phyloP scores from a whole-genome alignment of 2,888 invertebrate genomes.

The Phyto melanocephala region DNA sequence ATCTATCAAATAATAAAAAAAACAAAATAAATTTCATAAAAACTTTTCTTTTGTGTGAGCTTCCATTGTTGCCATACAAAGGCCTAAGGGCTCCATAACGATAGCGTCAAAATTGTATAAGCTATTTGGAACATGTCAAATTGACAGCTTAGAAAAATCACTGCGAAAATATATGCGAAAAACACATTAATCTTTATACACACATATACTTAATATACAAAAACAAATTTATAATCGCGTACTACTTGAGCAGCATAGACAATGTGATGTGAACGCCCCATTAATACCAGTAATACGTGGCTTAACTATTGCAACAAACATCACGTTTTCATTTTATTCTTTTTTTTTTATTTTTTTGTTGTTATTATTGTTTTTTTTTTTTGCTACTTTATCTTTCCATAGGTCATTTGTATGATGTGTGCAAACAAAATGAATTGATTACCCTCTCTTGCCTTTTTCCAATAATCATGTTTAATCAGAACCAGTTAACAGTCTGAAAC shows the following conservation, averaged over 20 bases:
- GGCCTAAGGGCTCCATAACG: constrained; percentile 1
- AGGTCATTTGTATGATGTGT: constrained; percentile 45
- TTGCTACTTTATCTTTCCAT: not conserved
- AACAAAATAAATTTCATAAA: not conserved
- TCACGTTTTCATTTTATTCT: constrained; percentile 37
- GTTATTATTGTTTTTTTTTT: not conserved
- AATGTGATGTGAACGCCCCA: constrained; percentile 47
- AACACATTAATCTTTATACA: constrained; percentile 26
- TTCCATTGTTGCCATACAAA: not conserved
- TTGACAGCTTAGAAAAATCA: constrained; percentile 47
- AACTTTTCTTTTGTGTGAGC: not conserved
- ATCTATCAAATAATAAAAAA: too few species aligned
- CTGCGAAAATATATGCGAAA: not conserved
- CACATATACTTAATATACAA: not conserved
- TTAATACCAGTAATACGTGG: not conserved
- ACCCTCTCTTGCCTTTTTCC: not conserved
- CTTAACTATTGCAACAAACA: constrained; percentile 24
- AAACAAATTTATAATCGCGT: not conserved
- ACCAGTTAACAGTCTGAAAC: constrained; percentile 18
- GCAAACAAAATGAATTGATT: constrained; percentile 28
- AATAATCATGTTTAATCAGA: constrained; percentile 35
- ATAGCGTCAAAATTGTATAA: not conserved
- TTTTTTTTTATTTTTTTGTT: not conserved
- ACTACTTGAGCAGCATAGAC: constrained; percentile 8
- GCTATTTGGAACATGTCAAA: constrained; percentile 48